These are phyloP conservation scores for Drosophila nr. medialis DNA, from an alignment of 2,888 invertebrate species.

Conservation along the genomic window DNA sequence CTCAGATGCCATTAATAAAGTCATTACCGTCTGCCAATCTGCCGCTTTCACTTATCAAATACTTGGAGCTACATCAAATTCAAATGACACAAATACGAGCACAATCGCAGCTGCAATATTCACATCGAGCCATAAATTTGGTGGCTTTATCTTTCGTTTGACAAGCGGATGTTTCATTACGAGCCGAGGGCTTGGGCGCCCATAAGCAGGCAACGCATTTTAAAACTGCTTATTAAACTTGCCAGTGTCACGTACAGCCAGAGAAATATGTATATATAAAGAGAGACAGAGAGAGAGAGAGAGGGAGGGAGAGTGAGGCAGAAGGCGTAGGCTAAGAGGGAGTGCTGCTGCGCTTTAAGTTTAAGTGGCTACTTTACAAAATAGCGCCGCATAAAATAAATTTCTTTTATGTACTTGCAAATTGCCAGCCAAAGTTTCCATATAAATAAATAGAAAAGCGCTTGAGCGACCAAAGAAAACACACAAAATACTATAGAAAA, in stretches of 20 bases:
- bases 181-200: conserved; percentile 29
- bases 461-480: conserved; percentile 53
- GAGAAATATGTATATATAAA: background rate
- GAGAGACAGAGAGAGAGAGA: background rate
- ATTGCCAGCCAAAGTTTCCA: conserved; percentile 77
- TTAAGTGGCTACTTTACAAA: conserved; percentile 79
- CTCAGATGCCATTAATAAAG: conserved; percentile 67
- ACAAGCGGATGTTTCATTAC: conserved; percentile 71
- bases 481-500: conserved; percentile 20
- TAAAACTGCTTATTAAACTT: conserved; percentile 70
- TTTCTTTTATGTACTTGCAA: conserved; percentile 80
- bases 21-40: conserved; percentile 74
- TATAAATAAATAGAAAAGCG: conserved; percentile 78
- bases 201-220: conserved; percentile 59
- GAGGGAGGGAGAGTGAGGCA: background rate
- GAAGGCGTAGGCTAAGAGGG: background rate
- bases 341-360: conserved; percentile 56
- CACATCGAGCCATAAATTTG: conserved; percentile 57
- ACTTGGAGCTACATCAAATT: conserved; percentile 60
- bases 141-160: conserved; percentile 60
- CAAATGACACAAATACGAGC: conserved; percentile 56
- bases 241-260: conserved; percentile 59
- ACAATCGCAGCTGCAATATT: conserved; percentile 62
- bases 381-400: conserved; percentile 77
- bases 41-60: conserved; percentile 58